Base-by-base conservation (phyloP, 2,888 invertebrate species). In the Epicampocera succincta region DNA sequence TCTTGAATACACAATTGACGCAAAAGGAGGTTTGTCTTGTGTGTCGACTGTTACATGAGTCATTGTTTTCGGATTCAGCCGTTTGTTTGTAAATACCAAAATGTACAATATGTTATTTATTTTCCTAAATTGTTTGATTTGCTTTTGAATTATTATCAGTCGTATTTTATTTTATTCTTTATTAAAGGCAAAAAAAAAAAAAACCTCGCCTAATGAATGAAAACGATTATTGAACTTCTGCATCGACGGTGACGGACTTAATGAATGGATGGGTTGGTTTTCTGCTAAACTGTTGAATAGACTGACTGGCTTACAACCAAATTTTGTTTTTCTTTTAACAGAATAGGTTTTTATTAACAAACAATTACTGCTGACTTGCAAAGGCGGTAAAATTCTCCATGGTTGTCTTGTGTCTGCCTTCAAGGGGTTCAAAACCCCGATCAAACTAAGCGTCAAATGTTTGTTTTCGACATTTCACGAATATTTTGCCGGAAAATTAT, bases 161-260 rank as follows among this genome's bases (percentile, higher is more conserved):
- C 54, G 12, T 65, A 11, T 33, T 29, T 17, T 15, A 19, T 76
- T 44, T 17, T 60, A 72, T 61, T 42, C 40, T 29, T 48, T 19
- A n/a, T 11, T 48, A 44, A 25, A 54, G 19, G 50, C 63, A 12
- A 33, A 54, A 12, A 58, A 52, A 75, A 25, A 25, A 25, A 25
- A 5, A 25, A 3, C 5, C 63, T 63, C 68, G 48, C 68, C 61
- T 73, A 58, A 80, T 80, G 75, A 80, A 81, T 81, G 81, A 65
- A 71, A 65, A 48, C 54, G 60, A 73, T 44, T 46, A 56, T 50
- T 68, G 73, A 73, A 68, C 15, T 25, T 50, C 8, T 48, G 48
- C 13, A 8, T 61, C 38, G 25, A 11, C 4, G 61, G n/a, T 61
- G 60, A n/a, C 38, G 48, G 48, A 38, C 40, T 48, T 25, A 44